Base-by-base conservation (phyloP, 2,797 vertebrate genomes). In the Anguilla obscura region DNA sequence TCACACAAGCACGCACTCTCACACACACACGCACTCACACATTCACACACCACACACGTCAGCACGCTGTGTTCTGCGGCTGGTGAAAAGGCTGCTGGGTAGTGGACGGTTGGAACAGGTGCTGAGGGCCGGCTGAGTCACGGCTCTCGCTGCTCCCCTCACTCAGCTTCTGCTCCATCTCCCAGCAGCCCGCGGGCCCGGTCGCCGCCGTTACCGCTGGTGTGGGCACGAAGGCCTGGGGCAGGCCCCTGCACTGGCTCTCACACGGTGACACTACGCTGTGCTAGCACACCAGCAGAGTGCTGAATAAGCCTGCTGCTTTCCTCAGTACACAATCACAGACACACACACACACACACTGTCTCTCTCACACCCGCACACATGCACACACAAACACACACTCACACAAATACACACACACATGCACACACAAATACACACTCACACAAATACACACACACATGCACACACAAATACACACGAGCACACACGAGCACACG, bases 61-160 rank as follows among this genome's bases (percentile, higher is more conserved):
- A 40, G 36, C 36, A 40, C 1, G 30, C 33, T 76, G 30, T 12
- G 16, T 76, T 76, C 12, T 16, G 30, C 30, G 14, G 74, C 50
- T 48, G 45, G 79, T 82, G 79, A 50, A 82, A n/a, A 10, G 79
- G 79, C 40, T 82, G 18, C 79, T 48, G 79, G 79, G 79, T 50
- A n/a, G 4, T 18, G 33, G 33, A 6, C 45, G 18, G 40, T 50
- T n/a, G 45, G 79, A 50, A n/a, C 79, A 82, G 79, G 79, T 82
- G 71, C 71, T 76, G 36, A 45, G 45, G 76, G 76, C 76, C 8
- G 36, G 40, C 27, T 80, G 79, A 82, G 79, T 82, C 79, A 82
- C 40, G 1, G 40, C 79, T 36, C 74, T 4, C 14, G 7, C 74
- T 80, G 76, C 40, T 80, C 33, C 6, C 40, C 8, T 16, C 40